phyloP scores from a whole-genome alignment of 2,888 invertebrate species.

The Ceratothoa steindachneri region DNA sequence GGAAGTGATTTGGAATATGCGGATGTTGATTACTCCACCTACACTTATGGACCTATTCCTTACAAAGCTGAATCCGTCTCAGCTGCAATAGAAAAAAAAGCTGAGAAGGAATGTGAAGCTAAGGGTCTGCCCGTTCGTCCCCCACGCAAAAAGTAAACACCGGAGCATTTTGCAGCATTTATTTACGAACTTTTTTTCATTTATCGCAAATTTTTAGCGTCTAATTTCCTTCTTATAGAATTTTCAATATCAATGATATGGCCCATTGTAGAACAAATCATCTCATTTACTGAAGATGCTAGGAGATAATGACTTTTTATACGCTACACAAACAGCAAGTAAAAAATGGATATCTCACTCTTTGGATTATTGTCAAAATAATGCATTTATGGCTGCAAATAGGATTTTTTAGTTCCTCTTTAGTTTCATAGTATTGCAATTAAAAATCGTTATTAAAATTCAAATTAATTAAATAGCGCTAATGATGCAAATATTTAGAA shows the following conservation, averaged over 20 bases:
- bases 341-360: too few species aligned
- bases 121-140: slow-evolving; percentile 43
- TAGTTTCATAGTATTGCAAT: too few species aligned
- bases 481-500: too few species aligned
- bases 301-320: too few species aligned
- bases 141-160: slow-evolving; percentile 32
- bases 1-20: slow-evolving; percentile 44
- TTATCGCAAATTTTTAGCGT: background rate
- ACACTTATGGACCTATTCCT: slow-evolving; percentile 45
- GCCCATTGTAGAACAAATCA: too few species aligned
- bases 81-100: slow-evolving; percentile 41
- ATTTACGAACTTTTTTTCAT: background rate
- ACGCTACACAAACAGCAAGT: too few species aligned
- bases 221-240: background rate
- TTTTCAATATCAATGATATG: background rate
- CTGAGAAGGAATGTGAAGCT: slow-evolving; percentile 39
- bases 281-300: too few species aligned
- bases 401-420: too few species aligned
- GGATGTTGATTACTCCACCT: slow-evolving; percentile 43
- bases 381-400: too few species aligned
- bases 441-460: too few species aligned
- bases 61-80: slow-evolving; percentile 42
- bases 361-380: too few species aligned
- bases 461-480: too few species aligned
- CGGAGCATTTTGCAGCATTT: background rate